Evolutionary conservation across 2,113 vertebrate species (phyloP).

Genomic region (Malurus alboscapulatus): DNA sequence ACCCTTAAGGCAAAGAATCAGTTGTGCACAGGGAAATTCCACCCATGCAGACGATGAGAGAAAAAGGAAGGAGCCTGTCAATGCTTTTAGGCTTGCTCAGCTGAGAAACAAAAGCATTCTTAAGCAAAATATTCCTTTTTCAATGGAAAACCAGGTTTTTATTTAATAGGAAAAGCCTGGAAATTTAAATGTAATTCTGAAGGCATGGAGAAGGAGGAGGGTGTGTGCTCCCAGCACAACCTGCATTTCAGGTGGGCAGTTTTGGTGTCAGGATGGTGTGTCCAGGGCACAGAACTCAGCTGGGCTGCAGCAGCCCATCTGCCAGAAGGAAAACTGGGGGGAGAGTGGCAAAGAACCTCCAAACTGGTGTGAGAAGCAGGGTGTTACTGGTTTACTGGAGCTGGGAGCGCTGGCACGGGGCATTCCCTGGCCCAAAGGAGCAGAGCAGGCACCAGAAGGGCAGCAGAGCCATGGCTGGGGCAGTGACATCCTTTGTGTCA

Average conservation of each 20-base stretch:
- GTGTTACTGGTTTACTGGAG: neutral
- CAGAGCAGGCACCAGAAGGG: slow-evolving; percentile 50
- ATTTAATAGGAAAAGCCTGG: neutral
- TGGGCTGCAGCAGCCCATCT: slow-evolving; percentile 23
- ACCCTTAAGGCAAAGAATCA: accelerated
- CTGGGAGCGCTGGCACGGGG: neutral
- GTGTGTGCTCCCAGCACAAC: neutral
- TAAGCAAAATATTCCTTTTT: neutral
- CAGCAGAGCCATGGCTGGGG: slow-evolving; percentile 6
- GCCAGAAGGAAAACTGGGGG: neutral
- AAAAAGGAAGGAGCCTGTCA: neutral
- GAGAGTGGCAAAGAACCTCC: neutral
- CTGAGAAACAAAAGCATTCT: neutral
- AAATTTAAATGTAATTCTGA: neutral
- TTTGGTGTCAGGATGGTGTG: neutral
- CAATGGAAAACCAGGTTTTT: neutral
- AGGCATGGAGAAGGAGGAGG: neutral
- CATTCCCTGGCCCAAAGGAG: neutral
- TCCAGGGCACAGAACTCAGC: neutral
- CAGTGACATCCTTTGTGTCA: slow-evolving; percentile 37
- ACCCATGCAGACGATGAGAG: accelerated
- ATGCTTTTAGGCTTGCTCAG: neutral
- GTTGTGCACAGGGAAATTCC: neutral
- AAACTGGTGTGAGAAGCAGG: neutral
- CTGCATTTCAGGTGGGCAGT: neutral